Evolutionary conservation across 2,888 invertebrate species (phyloP), one percentile per base, ranked within the genome.

Genomic region (Eupeodes luniger): DNA sequence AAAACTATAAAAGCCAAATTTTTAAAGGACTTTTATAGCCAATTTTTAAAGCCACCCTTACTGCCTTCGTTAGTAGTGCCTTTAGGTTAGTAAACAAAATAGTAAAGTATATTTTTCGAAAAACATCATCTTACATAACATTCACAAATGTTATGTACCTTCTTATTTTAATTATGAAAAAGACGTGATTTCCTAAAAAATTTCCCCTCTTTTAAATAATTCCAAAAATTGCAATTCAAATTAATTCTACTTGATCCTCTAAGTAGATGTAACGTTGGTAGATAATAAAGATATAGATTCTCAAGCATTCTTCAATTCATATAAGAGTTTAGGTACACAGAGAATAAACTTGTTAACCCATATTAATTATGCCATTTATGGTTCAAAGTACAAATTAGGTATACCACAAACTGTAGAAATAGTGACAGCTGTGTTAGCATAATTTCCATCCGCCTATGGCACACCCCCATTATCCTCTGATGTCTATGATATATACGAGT

Each of bases 391-490:
- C 72, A 72, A 72, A 72, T 72, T 59, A 72, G 72, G 47, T 72
- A 47, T 11, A 59, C 72, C 72, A 59, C 44, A 27, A 19, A 55
- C 55, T 59, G 72, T 47, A 64, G 74, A 61, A 75, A 70, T 47
- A 74, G 36, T 36, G 74, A 74, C 84, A 84, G 84, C 75, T 84
- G 80, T 84, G 80, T 80, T 77, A 66, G 62, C 84, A 81, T 89
- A 59, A 72, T 72, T 72, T 72, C 44, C 69, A 72, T 78, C 36
- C 40, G 81, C 87, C 80, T 84, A 77, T 77, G 78, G 70, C 51
- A 55, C 40, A 62, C 64, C 66, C 69, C 64, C 36, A 47, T 67
- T 76, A 75, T 34, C 64, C 47, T 57, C 55, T 49, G 40, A 7
- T 40, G 40, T 5, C 40, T 40, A 27, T 40, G 40, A 9, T 11